A percentile compares a stretch with the other conserved stretches of the same genome.
phyloP scores from a whole-genome alignment of 2,113 vertebrate species.

The Petromus typicus region DNA sequence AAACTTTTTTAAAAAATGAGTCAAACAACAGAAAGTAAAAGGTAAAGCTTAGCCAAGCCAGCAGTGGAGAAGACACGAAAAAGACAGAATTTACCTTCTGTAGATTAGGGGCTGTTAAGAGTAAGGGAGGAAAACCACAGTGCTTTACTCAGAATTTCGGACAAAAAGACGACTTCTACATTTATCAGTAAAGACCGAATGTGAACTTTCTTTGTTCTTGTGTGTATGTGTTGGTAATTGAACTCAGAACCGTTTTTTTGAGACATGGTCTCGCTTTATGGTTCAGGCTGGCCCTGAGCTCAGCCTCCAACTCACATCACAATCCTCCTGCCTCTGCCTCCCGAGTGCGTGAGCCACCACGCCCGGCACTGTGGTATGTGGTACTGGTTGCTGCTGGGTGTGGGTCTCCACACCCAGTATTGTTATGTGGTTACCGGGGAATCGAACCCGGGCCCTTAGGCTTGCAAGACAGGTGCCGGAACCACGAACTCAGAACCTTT shows the following conservation, averaged over 20 bases:
- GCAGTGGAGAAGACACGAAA: neutral
- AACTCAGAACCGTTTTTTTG: neutral
- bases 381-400: too few species aligned
- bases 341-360: too few species aligned
- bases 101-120: neutral
- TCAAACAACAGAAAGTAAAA: neutral
- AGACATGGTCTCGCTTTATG: too few species aligned
- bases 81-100: neutral
- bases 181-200: neutral
- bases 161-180: neutral
- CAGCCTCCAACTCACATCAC: too few species aligned
- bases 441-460: too few species aligned
- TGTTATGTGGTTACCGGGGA: too few species aligned
- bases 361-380: too few species aligned
- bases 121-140: neutral
- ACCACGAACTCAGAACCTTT: neutral
- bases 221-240: neutral
- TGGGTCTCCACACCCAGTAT: too few species aligned
- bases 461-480: too few species aligned
- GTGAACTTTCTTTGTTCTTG: neutral
- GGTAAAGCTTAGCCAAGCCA: neutral
- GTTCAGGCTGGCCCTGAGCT: too few species aligned
- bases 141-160: neutral
- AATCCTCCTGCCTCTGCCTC: too few species aligned
- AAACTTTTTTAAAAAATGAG: conserved; percentile 12